Percentiles rank a stretch among this genome's conserved stretches.
Conservation (phyloP, 2,113 vertebrate species). For the Epinephelus moara region DNA sequence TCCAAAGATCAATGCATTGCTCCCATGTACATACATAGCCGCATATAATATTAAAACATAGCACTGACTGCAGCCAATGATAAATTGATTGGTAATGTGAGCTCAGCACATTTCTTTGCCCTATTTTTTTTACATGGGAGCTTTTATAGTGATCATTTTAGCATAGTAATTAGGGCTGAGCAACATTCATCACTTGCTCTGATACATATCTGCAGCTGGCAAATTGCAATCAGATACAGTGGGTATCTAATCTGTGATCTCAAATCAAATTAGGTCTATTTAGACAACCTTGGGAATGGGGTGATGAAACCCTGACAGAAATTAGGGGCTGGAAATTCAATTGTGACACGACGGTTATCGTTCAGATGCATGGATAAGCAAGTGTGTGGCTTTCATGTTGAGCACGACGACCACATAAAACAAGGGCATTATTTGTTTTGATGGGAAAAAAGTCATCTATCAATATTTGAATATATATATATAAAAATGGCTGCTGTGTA, state of each 20-base stretch:
- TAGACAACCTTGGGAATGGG: constrained; percentile 79
- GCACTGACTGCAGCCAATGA: constrained; percentile 30
- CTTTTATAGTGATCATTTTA: constrained; percentile 69
- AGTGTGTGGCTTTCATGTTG: constrained; percentile 87
- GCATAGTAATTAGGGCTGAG: constrained; percentile 74
- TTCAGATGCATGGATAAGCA: constrained; percentile 84
- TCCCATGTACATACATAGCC: constrained; percentile 71
- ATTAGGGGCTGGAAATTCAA: constrained; percentile 93
- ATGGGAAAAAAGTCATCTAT: constrained; percentile 10
- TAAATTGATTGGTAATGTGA: constrained; percentile 66
- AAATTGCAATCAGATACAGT: constrained; percentile 85
- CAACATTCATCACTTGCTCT: constrained; percentile 77
- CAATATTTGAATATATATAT: constrained; percentile 44
- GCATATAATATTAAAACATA: constrained; percentile 74
- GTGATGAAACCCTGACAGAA: constrained; percentile 86
- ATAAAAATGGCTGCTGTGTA: constrained; percentile 27
- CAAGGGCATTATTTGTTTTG: not conserved
- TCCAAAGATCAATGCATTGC: constrained; percentile 81
- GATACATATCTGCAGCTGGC: constrained; percentile 82
- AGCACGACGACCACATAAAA: constrained; percentile 81
- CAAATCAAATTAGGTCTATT: constrained; percentile 85
- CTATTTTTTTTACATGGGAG: constrained; percentile 25
- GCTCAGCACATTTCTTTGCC: constrained; percentile 53
- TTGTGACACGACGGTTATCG: constrained; percentile 86
- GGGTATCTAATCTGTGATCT: constrained; percentile 82